A percentile compares a stretch with the other conserved stretches of the same genome.
phyloP scores from a whole-genome alignment of 2,113 vertebrate genomes.

The Labeo catla region DNA sequence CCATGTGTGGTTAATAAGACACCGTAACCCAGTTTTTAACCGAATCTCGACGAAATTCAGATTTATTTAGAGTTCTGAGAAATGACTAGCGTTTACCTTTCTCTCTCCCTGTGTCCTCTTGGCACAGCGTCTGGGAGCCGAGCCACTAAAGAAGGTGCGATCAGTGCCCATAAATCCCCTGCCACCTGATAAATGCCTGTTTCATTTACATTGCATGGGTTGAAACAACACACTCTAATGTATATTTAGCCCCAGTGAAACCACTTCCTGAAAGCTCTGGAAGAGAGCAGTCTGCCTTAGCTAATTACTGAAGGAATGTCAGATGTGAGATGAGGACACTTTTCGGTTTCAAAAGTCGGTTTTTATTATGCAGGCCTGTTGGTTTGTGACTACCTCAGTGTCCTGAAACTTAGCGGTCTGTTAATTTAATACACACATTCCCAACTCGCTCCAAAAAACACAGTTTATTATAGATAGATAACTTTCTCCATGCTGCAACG shows the following conservation, averaged over 20 bases:
- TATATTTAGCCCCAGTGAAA: conserved; percentile 48
- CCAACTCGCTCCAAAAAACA: conserved; percentile 27
- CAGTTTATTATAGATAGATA: conserved; percentile 34
- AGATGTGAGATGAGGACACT: conserved; percentile 48
- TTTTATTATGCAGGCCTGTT: conserved; percentile 13
- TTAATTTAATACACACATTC: conserved; percentile 42
- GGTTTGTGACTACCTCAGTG: conserved; percentile 14
- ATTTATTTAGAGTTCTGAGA: conserved; percentile 22
- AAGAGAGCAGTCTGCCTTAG: conserved; percentile 40
- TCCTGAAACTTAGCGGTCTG: conserved; percentile 5
- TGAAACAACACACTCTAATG: conserved; percentile 47
- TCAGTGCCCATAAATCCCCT: conserved; percentile 52
- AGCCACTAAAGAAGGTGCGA: conserved; percentile 56
- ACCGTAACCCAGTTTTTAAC: conserved; percentile 4
- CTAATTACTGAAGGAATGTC: conserved; percentile 46
- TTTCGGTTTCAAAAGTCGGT: conserved; percentile 28
- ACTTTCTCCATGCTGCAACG: conserved; percentile 15
- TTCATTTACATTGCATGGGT: conserved; percentile 51
- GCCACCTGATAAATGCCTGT: conserved; percentile 61
- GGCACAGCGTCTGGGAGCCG: conserved; percentile 11
- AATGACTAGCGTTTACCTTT: neutral
- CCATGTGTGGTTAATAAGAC: neutral
- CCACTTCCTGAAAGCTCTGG: conserved; percentile 45
- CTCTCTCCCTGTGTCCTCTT: neutral
- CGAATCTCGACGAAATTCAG: neutral